Evolutionary conservation across 2,797 vertebrate species (phyloP).

Genomic region (Xiphorhynchus erythropygius): DNA sequence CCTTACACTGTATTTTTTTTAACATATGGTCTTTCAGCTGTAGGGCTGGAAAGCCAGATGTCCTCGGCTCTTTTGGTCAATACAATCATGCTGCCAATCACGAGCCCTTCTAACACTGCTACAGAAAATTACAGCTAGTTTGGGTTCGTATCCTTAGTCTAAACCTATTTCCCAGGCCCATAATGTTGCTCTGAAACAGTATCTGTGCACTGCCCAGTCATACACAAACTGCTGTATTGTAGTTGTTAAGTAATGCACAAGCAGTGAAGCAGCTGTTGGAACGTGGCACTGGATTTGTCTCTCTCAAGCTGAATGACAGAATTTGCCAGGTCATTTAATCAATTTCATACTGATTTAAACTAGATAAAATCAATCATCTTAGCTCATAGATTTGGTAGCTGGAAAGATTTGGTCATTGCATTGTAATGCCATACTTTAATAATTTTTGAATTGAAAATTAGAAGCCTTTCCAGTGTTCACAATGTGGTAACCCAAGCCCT

Average conservation of each 20-base stretch:
- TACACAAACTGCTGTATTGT: slow-evolving; percentile 8
- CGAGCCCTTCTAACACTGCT: not conserved
- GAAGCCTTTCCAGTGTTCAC: not conserved
- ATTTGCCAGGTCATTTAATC: slow-evolving; percentile 45
- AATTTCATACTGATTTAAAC: slow-evolving; percentile 58
- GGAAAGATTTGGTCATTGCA: not conserved
- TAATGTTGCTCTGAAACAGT: slow-evolving; percentile 40
- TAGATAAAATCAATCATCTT: slow-evolving; percentile 53
- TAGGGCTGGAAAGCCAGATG: slow-evolving; percentile 31
- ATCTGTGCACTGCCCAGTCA: not conserved
- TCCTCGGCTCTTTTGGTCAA: not conserved
- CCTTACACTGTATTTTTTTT: not conserved
- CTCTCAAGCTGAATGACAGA: not conserved
- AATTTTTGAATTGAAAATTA: not conserved
- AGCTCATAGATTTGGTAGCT: slow-evolving; percentile 25
- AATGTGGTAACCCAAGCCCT: not conserved
- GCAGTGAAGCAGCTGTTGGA: slow-evolving; percentile 55
- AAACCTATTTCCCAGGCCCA: slow-evolving; percentile 35
- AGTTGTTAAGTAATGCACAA: slow-evolving; percentile 39
- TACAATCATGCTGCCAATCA: slow-evolving; percentile 24
- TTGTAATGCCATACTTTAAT: not conserved
- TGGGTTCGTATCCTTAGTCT: not conserved
- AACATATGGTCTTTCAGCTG: slow-evolving; percentile 46
- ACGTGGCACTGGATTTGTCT: not conserved
- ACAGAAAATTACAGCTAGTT: not conserved